phyloP scores from a whole-genome alignment of 1,140 invertebrate species.

The Berghia stephanieae region DNA sequence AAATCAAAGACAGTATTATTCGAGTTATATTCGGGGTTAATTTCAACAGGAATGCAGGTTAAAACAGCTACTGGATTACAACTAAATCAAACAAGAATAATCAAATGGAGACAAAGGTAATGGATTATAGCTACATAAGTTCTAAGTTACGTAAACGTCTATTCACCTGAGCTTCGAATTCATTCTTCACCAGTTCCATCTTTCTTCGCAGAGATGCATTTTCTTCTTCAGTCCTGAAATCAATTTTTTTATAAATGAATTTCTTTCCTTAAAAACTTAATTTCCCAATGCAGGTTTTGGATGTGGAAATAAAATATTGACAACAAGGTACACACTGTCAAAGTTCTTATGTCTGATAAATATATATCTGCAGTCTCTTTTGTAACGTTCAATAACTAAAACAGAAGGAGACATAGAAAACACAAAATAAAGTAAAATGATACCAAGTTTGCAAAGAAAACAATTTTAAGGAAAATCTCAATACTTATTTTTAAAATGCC shows the following conservation, averaged over 20 bases:
- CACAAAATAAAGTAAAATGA: neutral
- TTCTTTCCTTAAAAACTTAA: neutral
- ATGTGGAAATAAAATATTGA: neutral
- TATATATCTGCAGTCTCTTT: neutral
- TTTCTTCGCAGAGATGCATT: constrained; percentile 48
- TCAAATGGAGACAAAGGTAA: neutral
- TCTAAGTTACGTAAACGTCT: neutral
- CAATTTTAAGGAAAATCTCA: neutral
- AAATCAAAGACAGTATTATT: neutral
- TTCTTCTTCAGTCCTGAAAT: constrained; percentile 57
- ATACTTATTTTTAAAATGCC: too few species aligned
- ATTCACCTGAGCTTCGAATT: constrained; percentile 57
- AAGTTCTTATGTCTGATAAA: neutral
- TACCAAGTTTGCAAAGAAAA: neutral
- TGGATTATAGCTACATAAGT: constrained; percentile 4
- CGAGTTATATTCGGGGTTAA: neutral
- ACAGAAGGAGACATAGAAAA: neutral
- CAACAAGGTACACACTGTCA: neutral
- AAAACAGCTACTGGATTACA: neutral
- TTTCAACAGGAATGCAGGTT: neutral
- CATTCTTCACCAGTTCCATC: constrained; percentile 51
- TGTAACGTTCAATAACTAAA: neutral
- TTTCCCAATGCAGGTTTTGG: neutral
- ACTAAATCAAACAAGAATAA: neutral
- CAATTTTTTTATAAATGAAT: neutral